Conservation (phyloP, 2,888 invertebrate species). For the Epinotia ramella region DNA sequence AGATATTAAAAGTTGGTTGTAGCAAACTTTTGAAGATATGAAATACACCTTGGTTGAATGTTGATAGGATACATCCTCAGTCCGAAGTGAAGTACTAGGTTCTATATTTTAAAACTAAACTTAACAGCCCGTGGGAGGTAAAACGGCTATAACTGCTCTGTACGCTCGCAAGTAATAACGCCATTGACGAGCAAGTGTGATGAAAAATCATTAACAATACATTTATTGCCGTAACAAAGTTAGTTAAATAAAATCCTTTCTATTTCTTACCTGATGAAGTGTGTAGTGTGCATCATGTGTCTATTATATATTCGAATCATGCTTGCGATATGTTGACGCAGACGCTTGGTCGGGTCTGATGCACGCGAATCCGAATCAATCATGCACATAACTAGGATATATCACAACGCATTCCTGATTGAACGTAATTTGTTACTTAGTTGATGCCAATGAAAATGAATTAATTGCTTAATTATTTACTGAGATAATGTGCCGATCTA, state of each 20-base stretch:
- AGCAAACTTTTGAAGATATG: too few relatives aligned
- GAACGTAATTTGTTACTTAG: constrained; percentile 16
- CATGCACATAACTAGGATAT: constrained; percentile 33
- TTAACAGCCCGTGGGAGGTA: too few relatives aligned
- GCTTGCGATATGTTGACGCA: constrained; percentile 56
- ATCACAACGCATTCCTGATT: constrained; percentile 12
- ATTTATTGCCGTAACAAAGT: constrained; percentile 9
- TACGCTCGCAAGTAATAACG: too few relatives aligned
- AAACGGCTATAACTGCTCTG: too few relatives aligned
- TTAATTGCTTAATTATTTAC: constrained; percentile 4
- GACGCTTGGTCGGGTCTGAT: constrained; percentile 52
- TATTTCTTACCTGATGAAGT: constrained; percentile 38
- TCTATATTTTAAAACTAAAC: too few relatives aligned
- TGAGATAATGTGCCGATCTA: neutral
- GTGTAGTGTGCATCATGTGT: constrained; percentile 57
- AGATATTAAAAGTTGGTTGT: too few relatives aligned
- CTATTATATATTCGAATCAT: constrained; percentile 60
- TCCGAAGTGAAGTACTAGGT: too few relatives aligned
- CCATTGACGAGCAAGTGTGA: too few relatives aligned
- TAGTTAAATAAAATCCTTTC: constrained; percentile 34
- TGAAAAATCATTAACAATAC: neutral
- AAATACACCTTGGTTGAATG: too few relatives aligned
- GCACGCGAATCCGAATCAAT: constrained; percentile 51
- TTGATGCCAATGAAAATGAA: constrained; percentile 8
- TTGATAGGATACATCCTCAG: too few relatives aligned